Conservation (phyloP, 37 sponge, comb jelly and placozoan species). For the Chondrosia reniformis region DNA sequence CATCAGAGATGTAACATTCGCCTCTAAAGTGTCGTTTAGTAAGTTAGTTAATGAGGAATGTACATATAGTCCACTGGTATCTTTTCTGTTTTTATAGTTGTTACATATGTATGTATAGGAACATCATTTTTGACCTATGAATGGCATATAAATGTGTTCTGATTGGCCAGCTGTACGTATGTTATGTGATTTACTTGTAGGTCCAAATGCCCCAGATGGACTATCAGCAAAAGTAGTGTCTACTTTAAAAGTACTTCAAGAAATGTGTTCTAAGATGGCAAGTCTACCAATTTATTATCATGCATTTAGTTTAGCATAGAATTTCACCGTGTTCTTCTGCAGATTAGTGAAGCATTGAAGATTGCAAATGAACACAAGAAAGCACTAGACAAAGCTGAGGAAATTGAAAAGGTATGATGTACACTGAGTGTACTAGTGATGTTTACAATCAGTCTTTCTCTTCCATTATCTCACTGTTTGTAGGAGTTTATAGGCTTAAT, state of each 20-base stretch:
- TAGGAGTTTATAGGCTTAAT: too few relatives aligned
- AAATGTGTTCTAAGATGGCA: constrained; percentile 51
- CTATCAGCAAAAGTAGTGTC: constrained; percentile 36
- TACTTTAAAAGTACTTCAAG: constrained; percentile 39
- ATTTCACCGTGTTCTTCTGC: background rate
- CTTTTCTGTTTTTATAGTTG: too few relatives aligned
- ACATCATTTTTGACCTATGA: too few relatives aligned
- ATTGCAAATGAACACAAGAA: constrained; percentile 54
- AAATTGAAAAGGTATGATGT: constrained; percentile 37
- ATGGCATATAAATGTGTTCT: too few relatives aligned
- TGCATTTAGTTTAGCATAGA: too few relatives aligned
- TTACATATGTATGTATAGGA: too few relatives aligned
- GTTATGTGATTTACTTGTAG: constrained; percentile 15
- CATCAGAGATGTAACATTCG: constrained; percentile 30
- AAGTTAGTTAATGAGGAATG: constrained; percentile 5
- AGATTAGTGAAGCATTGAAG: constrained; percentile 64
- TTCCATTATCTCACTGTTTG: too few relatives aligned
- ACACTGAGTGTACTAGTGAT: background rate
- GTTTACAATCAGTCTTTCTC: too few relatives aligned
- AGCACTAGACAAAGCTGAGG: constrained; percentile 63
- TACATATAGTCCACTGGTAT: background rate
- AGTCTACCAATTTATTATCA: constrained; percentile 4
- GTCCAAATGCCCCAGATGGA: constrained; percentile 31
- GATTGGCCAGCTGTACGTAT: too few relatives aligned
- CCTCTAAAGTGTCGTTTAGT: constrained; percentile 45